Base-by-base conservation (phyloP, 2,888 invertebrate genomes). In the Tetranychus truncatus region DNA sequence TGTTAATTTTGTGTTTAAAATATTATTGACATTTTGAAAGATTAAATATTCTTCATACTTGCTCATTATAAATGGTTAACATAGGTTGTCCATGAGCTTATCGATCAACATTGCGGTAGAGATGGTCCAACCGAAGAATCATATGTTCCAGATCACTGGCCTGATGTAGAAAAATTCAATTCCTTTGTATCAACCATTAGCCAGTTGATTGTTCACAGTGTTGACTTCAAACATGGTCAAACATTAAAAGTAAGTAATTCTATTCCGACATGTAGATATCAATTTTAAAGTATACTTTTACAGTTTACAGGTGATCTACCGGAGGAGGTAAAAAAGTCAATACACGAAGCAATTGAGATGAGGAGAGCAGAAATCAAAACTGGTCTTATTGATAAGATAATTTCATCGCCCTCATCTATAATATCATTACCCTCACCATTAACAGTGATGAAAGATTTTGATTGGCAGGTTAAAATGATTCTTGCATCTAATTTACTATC, bases 381-480 rank as follows among this genome's bases (percentile, higher is more conserved):
- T 11, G 78, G 79, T 71, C 77, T 81, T 8, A 72, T 80, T 20
- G 76, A 78, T 44, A 79, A 81, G 46, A 81, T 81, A 18, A 79
- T 80, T 73, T 77, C 78, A 11, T 79, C 81, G 65, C 78, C 79
- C 71, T 34, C 34, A 34, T 34, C 34, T 34, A 34, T 34, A 55
- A 55, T 55, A 9, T 15, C 9, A 15, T 55, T 55, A 55, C 55
- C 55, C 15, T 55, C 15, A 15, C 34, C 34, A 34, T 15, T 15
- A 55, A 55, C 9, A 55, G 77, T 80, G 3, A 77, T 82, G 20
- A 77, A 77, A 45, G 81, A 82, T 78, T 82, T 82, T 79, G 82
- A 82, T 77, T 82, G 82, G 82, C 80, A 81, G 76, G 76, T 82
- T 15, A 81, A 82, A 79, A 81, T 82, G 75, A 80, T 80, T 18